A percentile compares a stretch with the other conserved stretches of the same genome.
Evolutionary conservation across 2,797 vertebrate species (phyloP).

Genomic region (Setipinna tenuifilis): DNA sequence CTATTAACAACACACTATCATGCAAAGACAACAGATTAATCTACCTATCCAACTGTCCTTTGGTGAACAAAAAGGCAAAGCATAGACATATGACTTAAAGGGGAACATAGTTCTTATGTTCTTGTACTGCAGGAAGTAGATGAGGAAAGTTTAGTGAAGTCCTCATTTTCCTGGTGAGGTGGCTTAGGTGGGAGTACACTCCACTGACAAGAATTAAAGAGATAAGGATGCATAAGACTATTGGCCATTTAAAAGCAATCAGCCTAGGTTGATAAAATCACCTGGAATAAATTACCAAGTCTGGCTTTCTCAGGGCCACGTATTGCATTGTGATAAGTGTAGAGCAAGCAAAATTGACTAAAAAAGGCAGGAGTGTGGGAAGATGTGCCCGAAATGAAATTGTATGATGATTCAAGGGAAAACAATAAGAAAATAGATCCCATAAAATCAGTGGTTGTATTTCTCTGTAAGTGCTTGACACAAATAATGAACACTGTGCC

Average conservation of each 20-base stretch:
- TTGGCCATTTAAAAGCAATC: slow-evolving; percentile 20
- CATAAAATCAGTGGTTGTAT: too few relatives aligned
- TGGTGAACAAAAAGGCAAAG: background rate
- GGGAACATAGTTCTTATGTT: background rate
- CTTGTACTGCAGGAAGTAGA: background rate
- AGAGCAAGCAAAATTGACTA: background rate
- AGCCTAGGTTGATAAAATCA: background rate
- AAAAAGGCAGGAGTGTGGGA: background rate
- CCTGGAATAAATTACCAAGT: slow-evolving; percentile 1
- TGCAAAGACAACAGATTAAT: background rate
- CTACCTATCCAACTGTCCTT: background rate
- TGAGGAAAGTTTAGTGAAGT: background rate
- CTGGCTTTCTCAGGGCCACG: background rate
- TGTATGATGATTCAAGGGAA: background rate
- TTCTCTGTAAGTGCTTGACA: too few relatives aligned
- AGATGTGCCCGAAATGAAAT: background rate
- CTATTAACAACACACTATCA: background rate
- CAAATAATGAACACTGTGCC: too few relatives aligned
- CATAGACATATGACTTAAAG: background rate
- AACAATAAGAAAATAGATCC: background rate
- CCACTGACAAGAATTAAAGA: background rate
- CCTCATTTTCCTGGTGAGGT: slow-evolving; percentile 1
- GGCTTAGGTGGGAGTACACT: background rate
- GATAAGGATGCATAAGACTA: slow-evolving; percentile 11
- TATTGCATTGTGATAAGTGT: slow-evolving; percentile 59